Evolutionary conservation across 2,797 vertebrate species (phyloP), one percentile per base, ranked within the genome.

Genomic region (Ptychadena robeensis): DNA sequence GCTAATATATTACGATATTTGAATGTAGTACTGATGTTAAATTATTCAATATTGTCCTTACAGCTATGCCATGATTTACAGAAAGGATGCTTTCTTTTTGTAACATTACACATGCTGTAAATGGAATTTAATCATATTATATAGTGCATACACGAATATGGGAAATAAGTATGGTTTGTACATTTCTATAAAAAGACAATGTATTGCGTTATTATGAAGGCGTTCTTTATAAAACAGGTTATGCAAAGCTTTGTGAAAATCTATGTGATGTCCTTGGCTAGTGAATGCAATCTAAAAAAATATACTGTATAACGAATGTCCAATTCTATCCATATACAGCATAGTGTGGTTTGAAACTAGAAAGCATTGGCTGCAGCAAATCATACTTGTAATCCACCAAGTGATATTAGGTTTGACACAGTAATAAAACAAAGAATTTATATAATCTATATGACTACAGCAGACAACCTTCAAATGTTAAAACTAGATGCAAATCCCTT

Each of bases 1-100:
- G 71, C 59, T 82, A 74, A 81, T 69, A 48, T 81, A 73, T 81
- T 53, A 67, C 37, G 63, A 73, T 73, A 74, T 38, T 67, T 81
- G 22, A 73, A 70, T 59, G 18, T 35, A 57, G 61, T 30, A 48
- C 9, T 64, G 22, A 14, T 22, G 53, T 73, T 81, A 73, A 73
- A 81, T 73, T 32, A 81, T 81, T 73, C 30, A 48, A 28, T 79
- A 69, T 38, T 38, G 5, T 66, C 31, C 37, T 67, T 34, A n/a
- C 3, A 67, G 32, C 34, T 28, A 34, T 67, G 34, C 38, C 48
- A n/a, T 78, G 7, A 77, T 67, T 35, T 65, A 76, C 27, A 65
- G 9, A 76, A 27, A 35, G 31, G 30, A 68, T 78, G 31, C 4
- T 32, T 69, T 69, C n/a, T 12, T 79, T 61, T 79, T 69, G 22